These are phyloP conservation scores for Pollenia angustigena DNA, from an alignment of 2,888 invertebrate species.

Conservation along the genomic window DNA sequence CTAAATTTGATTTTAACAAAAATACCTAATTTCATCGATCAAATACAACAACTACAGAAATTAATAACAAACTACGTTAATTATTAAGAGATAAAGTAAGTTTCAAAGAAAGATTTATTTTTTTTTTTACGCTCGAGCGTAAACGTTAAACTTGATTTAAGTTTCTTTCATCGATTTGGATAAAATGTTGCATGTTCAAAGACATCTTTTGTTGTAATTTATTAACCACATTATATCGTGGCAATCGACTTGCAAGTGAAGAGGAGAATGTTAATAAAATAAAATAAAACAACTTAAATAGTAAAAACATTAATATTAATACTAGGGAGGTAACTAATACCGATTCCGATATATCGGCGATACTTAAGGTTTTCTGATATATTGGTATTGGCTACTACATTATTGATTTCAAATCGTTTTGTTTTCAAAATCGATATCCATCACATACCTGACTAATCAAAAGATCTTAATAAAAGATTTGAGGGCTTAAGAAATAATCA, in stretches of 20 bases:
- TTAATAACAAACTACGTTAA: constrained; percentile 64
- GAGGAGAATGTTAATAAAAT: constrained; percentile 24
- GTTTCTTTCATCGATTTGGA: constrained; percentile 6
- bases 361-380: too few species aligned
- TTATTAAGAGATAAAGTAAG: constrained; percentile 29
- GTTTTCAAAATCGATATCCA: too few species aligned
- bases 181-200: constrained; percentile 67
- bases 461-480: too few species aligned
- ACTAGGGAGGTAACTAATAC: too few species aligned
- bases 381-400: too few species aligned
- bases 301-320: constrained; percentile 55
- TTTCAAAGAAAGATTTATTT: constrained; percentile 50
- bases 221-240: constrained; percentile 64
- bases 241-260: constrained; percentile 16
- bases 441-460: too few species aligned
- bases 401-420: too few species aligned
- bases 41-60: constrained; percentile 62
- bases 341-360: too few species aligned
- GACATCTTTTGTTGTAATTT: constrained; percentile 65
- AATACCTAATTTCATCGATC: constrained; percentile 73
- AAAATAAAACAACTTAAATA: constrained; percentile 39
- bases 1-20: constrained; percentile 55
- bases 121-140: background rate
- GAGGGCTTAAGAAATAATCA: too few species aligned
- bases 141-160: constrained; percentile 47